Evolutionary conservation across 2,797 vertebrate species (phyloP), one percentile per base, ranked within the genome.

Genomic region (Cynodonichthys magdalenae): DNA sequence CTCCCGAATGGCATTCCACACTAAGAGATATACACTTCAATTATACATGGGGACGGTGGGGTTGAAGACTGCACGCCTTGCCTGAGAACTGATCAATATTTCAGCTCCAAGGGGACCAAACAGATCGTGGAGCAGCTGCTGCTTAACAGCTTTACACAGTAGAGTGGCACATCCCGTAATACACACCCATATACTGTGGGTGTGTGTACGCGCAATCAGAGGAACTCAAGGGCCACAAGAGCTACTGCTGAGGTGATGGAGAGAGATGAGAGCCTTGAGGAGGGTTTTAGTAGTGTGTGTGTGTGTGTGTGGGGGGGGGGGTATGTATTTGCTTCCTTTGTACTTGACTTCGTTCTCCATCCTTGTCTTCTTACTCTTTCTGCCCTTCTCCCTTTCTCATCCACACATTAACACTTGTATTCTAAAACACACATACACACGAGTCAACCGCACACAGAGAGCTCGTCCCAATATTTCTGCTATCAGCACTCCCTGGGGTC

Each of bases 41-140:
- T 93, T 91, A 93, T 91, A 90, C 83, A 92, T 91, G 83, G 84
- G 78, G 73, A 79, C 47, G 66, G 74, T 75, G 80, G 83, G 80
- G 74, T 68, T 15, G 62, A 74, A 71, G 77, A 55, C 80, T 63
- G 53, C 15, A 59, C 78, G 84, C 79, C 70, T 82, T 70, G 80
- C 85, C 71, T 52, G 53, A 85, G 85, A 88, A 82, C 86, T 89
- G 84, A 94, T 94, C 93, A 92, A 94, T 94, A 94, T 92, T 94
- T 93, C 75, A 92, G 76, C 77, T 91, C 88, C 77, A 51, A 74
- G 50, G 89, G 87, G 89, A 91, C 84, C 77, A 87, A 92, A 92
- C 91, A 92, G 91, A 80, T 84, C 77, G 77, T 42, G 50, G 79
- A 92, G 83, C 92, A 92, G 88, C 85, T 88, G 88, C 84, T 90